Evolutionary conservation across 2,888 invertebrate species (phyloP), one percentile per base, ranked within the genome.

Genomic region (Microplitis manilae): DNA sequence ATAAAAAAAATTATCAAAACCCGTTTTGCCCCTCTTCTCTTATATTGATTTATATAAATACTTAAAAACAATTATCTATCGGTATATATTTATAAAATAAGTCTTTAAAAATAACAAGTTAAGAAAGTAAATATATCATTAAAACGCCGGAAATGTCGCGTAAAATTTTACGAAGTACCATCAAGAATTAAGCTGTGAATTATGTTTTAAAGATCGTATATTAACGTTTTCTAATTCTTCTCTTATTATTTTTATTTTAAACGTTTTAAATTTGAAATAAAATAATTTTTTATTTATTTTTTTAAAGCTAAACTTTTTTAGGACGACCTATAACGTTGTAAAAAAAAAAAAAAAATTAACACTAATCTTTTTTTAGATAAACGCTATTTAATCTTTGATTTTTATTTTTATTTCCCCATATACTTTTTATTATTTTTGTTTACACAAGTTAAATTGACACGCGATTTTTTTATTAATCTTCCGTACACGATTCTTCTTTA

Each of bases 401-500:
- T 62, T 62, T 62, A 62, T 62, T 20, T 62, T 62, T 62, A 15
- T 62, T 62, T 62, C 62, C 62, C 8, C n/a, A 15, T 62, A 8
- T 62, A 62, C 15, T 62, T 17, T 50, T 50, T 50, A 50, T 50
- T 50, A 50, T 74, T 59, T 64, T 65, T 83, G 82, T 83, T 84
- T 83, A 82, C 83, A 84, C 81, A 83, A 50, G 50, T 50, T 50
- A 13, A 50, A 50, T 50, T 50, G 50, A 50, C 50, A 50, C 50
- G 13, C 50, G 50, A 50, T 50, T 50, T 50, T 50, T 50, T 50
- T 13, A 8, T 8, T 50, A 50, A 50, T 50, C 50, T 50, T 50
- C 13, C 50, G 50, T 8, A 50, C 50, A 62, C 62, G 15, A 62
- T 74, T 59, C 68, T 65, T 83, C 81, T 83, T 84, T 83, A 82